Percentiles rank a stretch among this genome's conserved stretches.
Evolutionary conservation across 1,140 invertebrate genomes (phyloP).

Genomic region (Drosophila mauritiana): DNA sequence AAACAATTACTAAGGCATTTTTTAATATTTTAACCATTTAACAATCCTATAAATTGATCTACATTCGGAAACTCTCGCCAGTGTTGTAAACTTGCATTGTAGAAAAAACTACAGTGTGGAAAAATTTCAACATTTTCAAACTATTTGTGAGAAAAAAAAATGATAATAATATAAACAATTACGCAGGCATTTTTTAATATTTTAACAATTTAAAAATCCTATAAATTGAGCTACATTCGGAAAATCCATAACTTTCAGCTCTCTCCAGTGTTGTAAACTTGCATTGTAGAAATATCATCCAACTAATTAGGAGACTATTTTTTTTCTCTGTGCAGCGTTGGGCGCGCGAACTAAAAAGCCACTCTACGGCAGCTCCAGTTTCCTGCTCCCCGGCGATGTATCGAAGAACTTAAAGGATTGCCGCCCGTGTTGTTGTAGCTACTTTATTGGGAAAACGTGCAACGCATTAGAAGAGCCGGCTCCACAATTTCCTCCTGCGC

Average conservation of each 20-base stretch:
- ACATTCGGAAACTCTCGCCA: background rate
- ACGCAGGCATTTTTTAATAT: too few relatives aligned
- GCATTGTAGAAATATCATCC: background rate
- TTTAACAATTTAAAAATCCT: too few relatives aligned
- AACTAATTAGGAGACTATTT: background rate
- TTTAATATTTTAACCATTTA: too few relatives aligned
- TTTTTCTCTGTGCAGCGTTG: slow-evolving; percentile 14
- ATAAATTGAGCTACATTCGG: too few relatives aligned
- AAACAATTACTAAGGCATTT: background rate
- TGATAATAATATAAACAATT: background rate
- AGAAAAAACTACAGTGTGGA: background rate
- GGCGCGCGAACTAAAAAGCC: slow-evolving; percentile 40
- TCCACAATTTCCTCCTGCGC: slow-evolving; percentile 7
- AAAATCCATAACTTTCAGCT: background rate
- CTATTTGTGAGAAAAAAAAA: background rate
- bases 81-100: too few relatives aligned
- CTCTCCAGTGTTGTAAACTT: background rate
- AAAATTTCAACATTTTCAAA: background rate
- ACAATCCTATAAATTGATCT: too few relatives aligned
- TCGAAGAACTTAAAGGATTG: slow-evolving; percentile 79
- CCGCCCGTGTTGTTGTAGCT: slow-evolving; percentile 52
- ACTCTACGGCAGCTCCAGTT: slow-evolving; percentile 9
- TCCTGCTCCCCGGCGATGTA: slow-evolving; percentile 33
- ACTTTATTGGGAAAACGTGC: slow-evolving; percentile 78
- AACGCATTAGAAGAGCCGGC: slow-evolving; percentile 62